Evolutionary conservation across 2,797 vertebrate genomes (phyloP).

Genomic region (Anguilla obscura): DNA sequence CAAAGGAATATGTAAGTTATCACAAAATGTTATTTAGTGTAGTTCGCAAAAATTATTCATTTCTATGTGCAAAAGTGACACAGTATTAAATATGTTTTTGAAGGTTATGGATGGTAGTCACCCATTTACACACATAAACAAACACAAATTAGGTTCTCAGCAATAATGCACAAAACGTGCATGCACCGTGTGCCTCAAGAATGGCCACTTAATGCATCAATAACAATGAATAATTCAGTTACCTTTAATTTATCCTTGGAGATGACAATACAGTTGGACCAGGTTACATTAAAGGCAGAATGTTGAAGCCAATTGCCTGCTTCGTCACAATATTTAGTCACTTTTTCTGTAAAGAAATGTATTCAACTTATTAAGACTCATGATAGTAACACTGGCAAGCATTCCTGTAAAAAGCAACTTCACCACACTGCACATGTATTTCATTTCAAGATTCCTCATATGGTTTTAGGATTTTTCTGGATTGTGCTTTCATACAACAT

Average conservation of each 20-base stretch:
- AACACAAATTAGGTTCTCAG: not conserved
- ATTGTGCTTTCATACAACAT: not conserved
- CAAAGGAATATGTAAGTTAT: not conserved
- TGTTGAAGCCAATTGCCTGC: constrained; percentile 84
- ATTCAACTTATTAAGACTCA: constrained; percentile 32
- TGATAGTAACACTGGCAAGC: not conserved
- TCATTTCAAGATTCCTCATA: not conserved
- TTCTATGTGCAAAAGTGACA: not conserved
- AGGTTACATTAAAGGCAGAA: constrained; percentile 77
- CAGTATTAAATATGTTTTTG: not conserved
- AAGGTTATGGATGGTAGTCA: not conserved
- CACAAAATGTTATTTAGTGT: not conserved
- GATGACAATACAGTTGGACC: constrained; percentile 81
- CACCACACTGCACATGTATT: not conserved
- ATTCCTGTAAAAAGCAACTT: not conserved
- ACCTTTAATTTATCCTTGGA: constrained; percentile 82
- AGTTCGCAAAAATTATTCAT: not conserved
- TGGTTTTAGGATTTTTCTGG: not conserved
- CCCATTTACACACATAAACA: not conserved
- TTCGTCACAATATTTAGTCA: constrained; percentile 87
- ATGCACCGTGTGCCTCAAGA: not conserved
- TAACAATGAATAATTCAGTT: constrained; percentile 39
- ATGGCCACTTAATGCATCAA: not conserved
- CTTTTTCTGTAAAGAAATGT: constrained; percentile 74
- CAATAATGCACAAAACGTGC: not conserved